Evolutionary conservation across 2,113 vertebrate species (phyloP), one percentile per base, ranked within the genome.

Genomic region (Malurus elegans): DNA sequence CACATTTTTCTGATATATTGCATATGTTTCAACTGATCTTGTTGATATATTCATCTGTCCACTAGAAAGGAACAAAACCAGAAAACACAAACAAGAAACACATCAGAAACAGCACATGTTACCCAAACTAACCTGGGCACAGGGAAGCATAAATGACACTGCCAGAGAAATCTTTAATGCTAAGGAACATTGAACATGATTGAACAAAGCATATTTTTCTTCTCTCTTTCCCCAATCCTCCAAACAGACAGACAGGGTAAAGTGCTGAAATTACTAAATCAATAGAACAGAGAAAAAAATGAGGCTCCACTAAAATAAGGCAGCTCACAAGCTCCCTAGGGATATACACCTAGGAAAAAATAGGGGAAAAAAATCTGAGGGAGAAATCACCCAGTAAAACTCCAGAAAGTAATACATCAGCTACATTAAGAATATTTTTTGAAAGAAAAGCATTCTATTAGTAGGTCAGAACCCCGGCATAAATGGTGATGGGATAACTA

Each of bases 401-500:
- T 72, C 10, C 45, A 86, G 10, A 50, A 73, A 50, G 10, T 25
- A 62, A 79, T 20, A n/a, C 13, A 85, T 29, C 19, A 31, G 28
- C 32, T 42, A 29, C 38, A 65, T 36, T 10, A 17, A 65, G 69
- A 64, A 80, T 45, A 21, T 38, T 38, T 69, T 89, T 51, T 60
- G 12, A 73, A 66, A 57, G 25, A 84, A 79, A 78, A 38, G 10
- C 5, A 12, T 92, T 64, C 21, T 86, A 53, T 85, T 48, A 67
- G 44, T 14, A 85, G 90, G 93, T 86, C 82, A 86, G 75, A 88
- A 73, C 23, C 21, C 19, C 69, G 84, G 83, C 44, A 86, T 17
- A 94, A 81, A 56, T 14, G n/a, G 25, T 95, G 87, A 95, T 40
- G 72, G 69, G 73, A 82, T 96, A 96, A 95, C 76, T 87, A 93